Evolutionary conservation across 2,888 invertebrate genomes (phyloP).

Genomic region (Sabellastarte sp.): DNA sequence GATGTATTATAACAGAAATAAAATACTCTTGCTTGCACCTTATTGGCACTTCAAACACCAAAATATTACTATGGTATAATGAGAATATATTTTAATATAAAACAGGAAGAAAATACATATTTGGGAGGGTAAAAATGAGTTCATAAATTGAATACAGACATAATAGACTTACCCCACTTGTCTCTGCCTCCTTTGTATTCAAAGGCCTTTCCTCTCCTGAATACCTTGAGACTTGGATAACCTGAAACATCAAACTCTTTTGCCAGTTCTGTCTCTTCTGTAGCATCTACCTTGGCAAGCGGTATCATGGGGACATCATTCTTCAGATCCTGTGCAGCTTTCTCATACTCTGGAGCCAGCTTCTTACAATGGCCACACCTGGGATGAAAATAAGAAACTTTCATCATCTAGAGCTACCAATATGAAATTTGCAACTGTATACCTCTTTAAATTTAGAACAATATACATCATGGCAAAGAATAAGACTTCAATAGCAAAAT

Average conservation of each 20-base stretch:
- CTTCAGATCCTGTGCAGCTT: constrained; percentile 61
- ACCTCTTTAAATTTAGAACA: not conserved
- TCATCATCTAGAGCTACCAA: not conserved
- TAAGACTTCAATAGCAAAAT: not conserved
- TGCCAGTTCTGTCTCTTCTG: constrained; percentile 60
- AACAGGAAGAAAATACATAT: no score
- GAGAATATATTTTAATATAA: no score
- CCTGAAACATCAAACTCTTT: constrained; percentile 60
- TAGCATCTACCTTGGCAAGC: constrained; percentile 63
- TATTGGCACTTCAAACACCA: no score
- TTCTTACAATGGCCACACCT: constrained; percentile 64
- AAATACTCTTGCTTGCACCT: no score
- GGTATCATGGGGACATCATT: constrained; percentile 55
- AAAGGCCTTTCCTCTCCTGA: constrained; percentile 58
- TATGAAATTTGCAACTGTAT: no score
- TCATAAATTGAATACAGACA: no score
- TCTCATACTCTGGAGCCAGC: constrained; percentile 63
- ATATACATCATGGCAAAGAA: not conserved
- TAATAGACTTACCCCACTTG: constrained; percentile 47
- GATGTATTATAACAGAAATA: no score
- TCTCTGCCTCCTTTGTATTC: constrained; percentile 63
- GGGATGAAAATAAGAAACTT: constrained; percentile 4
- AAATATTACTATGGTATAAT: no score
- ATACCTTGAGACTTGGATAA: constrained; percentile 65
- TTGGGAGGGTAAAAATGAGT: no score